phyloP scores from a whole-genome alignment of 2,797 vertebrate genomes.

The Sparus aurata region DNA sequence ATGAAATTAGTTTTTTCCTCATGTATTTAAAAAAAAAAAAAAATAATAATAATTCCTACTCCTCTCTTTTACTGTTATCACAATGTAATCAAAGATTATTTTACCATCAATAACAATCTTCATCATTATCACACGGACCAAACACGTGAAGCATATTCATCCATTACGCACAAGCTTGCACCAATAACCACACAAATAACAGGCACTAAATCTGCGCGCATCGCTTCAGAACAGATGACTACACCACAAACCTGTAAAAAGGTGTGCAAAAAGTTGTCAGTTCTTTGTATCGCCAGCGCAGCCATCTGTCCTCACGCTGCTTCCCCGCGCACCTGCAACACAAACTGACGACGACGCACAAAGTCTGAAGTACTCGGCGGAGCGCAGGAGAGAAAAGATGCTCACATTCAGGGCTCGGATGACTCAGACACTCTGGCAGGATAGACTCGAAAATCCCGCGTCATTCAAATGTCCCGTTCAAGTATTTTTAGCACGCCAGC shows the following conservation, averaged over 20 bases:
- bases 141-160: not conserved
- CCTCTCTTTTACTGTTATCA: not conserved
- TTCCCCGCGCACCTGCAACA: slow-evolving; percentile 76
- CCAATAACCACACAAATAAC: not conserved
- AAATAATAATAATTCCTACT: too few relatives aligned
- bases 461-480: slow-evolving; percentile 40
- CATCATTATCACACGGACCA: not conserved
- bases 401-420: slow-evolving; percentile 49
- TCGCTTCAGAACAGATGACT: not conserved
- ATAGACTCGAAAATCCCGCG: slow-evolving; percentile 47
- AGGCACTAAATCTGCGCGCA: not conserved
- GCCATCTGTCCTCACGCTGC: slow-evolving; percentile 84
- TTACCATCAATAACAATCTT: not conserved
- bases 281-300: slow-evolving; percentile 87
- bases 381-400: slow-evolving; percentile 24
- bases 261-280: slow-evolving; percentile 87
- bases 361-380: slow-evolving; percentile 43
- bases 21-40: not conserved
- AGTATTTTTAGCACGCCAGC: slow-evolving; percentile 7
- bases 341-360: slow-evolving; percentile 67
- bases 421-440: slow-evolving; percentile 35
- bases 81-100: not conserved
- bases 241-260: slow-evolving; percentile 87
- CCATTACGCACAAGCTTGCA: slow-evolving; percentile 4
- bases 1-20: not conserved